Base-by-base conservation (phyloP, 2,888 invertebrate species). In the Limnephilus marmoratus region DNA sequence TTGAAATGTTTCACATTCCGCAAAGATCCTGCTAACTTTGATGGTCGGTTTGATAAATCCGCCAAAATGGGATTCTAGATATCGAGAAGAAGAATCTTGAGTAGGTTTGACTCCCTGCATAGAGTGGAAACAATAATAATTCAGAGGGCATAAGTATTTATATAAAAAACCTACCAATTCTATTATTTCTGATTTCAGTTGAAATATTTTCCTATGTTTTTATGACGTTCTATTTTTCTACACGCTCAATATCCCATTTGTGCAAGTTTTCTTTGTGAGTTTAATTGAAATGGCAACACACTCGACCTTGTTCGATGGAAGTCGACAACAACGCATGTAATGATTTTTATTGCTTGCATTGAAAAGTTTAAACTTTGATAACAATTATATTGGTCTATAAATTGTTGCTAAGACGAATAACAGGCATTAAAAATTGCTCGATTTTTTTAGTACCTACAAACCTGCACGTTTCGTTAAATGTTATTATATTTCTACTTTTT, bases 301-400 rank as follows among this genome's bases (percentile, higher is more conserved):
- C 45, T 86, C 45, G 86, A 86, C 86, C 86, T 86, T 29, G 86
- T 45, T 45, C 15, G 13, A 29, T 45, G 13, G 45, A 41, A 45
- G 37, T 86, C 37, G 37, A 45, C 29, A 29, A 49, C 37, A 86
- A 41, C n/a, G 45, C 45, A 41, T 86, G 86, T 68, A 68, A n/a
- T 68, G n/a, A 24, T 68, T 68, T 68, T 68, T 68, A 68, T 68
- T 68, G 68, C 68, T 68, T 24, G 68, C 34, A 68, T 88, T 15
- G 68, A 80, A 88, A 88, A 3, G 88, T 11, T 88, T 18, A 88
- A 88, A 68, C 53, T 88, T 88, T 80, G 88, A 88, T 88, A 88
- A 88, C 88, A 68, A 88, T 82, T 82, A 82, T 82, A 31, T 34
- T 18, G 45, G 29, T 41, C 31, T 68, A 88, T 68, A 13, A 68